phyloP scores from a whole-genome alignment of 2,113 vertebrate species.

The Rana temporaria region DNA sequence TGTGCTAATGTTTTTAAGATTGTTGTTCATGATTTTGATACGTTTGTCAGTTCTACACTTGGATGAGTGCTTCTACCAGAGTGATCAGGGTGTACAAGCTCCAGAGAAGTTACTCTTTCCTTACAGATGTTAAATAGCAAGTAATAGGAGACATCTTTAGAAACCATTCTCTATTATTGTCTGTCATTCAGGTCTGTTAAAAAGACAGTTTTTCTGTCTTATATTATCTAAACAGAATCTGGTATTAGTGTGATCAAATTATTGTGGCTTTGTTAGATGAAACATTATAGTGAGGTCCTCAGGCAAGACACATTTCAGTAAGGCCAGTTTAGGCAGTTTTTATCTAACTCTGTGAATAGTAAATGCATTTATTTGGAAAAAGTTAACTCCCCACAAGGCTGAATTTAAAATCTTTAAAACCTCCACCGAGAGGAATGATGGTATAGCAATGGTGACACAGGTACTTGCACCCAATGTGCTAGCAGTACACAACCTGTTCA shows the following conservation, averaged over 20 bases:
- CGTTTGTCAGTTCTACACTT: constrained; percentile 58
- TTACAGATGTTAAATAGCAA: constrained; percentile 48
- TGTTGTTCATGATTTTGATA: constrained; percentile 30
- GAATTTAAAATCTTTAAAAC: no score
- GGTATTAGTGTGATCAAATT: not conserved
- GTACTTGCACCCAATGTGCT: no score
- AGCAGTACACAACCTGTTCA: no score
- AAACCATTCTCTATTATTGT: not conserved
- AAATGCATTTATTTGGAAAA: no score
- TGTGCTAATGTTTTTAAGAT: constrained; percentile 57
- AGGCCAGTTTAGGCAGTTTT: no score
- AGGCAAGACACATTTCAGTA: no score
- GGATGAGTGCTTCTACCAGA: constrained; percentile 8
- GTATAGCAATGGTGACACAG: no score
- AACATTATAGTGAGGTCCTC: no score
- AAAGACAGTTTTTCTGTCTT: not conserved
- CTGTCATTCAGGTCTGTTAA: not conserved
- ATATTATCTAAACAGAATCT: not conserved
- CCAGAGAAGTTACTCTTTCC: constrained; percentile 47
- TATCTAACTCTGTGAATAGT: no score
- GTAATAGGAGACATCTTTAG: not conserved
- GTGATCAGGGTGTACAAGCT: constrained; percentile 56
- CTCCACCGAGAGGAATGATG: no score
- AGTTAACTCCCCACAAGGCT: no score
- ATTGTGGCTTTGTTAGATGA: no score